A percentile compares a stretch with the other conserved stretches of the same genome.
Conservation (phyloP, 2,113 vertebrate genomes). For the Sardina pilchardus region DNA sequence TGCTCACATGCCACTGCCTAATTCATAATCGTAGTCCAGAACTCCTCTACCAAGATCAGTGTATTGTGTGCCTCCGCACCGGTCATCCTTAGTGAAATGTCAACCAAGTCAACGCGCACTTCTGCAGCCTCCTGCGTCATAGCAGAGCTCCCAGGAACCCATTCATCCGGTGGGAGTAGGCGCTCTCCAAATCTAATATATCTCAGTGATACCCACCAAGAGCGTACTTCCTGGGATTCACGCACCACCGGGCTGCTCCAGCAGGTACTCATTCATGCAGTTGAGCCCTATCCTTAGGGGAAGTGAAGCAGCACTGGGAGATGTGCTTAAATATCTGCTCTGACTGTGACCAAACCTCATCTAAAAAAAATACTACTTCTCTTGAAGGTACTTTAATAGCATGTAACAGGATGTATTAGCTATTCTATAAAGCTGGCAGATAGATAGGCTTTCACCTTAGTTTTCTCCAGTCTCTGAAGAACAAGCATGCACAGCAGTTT, state of each 20-base stretch:
- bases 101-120: neutral
- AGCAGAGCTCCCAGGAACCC: neutral
- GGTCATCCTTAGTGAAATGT: constrained; percentile 1
- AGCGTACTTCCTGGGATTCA: neutral
- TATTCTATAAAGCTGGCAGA: neutral
- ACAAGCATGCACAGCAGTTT: neutral
- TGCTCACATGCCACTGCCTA: neutral
- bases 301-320: neutral
- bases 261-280: constrained; percentile 9
- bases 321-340: neutral
- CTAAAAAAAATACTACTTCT: neutral
- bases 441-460: too few species aligned
- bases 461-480: neutral
- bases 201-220: neutral
- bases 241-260: neutral
- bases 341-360: neutral
- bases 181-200: neutral
- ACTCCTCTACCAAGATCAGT: neutral
- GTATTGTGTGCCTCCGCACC: neutral
- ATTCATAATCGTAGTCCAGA: neutral
- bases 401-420: neutral
- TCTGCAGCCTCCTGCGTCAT: neutral
- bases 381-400: neutral
- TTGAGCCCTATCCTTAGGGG: neutral
- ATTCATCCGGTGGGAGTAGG: neutral